These are phyloP conservation scores for Luperina testacea DNA, from an alignment of 2,888 invertebrate species.

Conservation along the genomic window DNA sequence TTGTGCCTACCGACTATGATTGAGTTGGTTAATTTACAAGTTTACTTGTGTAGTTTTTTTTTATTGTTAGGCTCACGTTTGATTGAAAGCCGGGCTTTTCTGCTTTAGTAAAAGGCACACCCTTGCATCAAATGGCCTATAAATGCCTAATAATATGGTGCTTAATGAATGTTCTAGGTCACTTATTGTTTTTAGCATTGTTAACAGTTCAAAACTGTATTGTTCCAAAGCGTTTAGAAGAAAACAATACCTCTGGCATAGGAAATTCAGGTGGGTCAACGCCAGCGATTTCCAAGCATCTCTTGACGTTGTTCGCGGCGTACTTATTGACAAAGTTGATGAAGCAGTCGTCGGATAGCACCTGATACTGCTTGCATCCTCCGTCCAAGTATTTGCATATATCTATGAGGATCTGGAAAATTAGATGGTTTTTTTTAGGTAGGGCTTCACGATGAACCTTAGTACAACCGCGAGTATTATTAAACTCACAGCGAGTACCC, in stretches of 20 bases:
- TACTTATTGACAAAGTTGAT: slow-evolving; percentile 51
- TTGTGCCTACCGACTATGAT: too few species aligned
- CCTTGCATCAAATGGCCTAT: too few species aligned
- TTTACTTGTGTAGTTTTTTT: too few species aligned
- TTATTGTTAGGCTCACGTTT: too few species aligned
- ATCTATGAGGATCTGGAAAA: slow-evolving; percentile 51
- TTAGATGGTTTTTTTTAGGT: neutral
- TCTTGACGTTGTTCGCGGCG: slow-evolving; percentile 51
- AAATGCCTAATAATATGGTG: too few species aligned
- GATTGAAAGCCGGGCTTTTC: too few species aligned
- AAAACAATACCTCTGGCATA: slow-evolving; percentile 35
- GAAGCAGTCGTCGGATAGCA: slow-evolving; percentile 49
- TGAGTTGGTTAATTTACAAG: too few species aligned
- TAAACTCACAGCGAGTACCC: neutral
- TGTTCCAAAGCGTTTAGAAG: neutral
- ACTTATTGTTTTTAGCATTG: neutral
- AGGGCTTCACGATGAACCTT: neutral
- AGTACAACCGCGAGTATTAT: neutral
- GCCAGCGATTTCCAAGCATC: slow-evolving; percentile 32
- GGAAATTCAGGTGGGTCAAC: slow-evolving; percentile 64
- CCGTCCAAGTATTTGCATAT: slow-evolving; percentile 65
- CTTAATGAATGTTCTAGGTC: too few species aligned
- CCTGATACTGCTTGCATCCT: slow-evolving; percentile 64
- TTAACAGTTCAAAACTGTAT: neutral
- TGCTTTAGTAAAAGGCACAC: too few species aligned